Evolutionary conservation across 2,113 vertebrate species (phyloP).

Genomic region (Toxotes chatareus): DNA sequence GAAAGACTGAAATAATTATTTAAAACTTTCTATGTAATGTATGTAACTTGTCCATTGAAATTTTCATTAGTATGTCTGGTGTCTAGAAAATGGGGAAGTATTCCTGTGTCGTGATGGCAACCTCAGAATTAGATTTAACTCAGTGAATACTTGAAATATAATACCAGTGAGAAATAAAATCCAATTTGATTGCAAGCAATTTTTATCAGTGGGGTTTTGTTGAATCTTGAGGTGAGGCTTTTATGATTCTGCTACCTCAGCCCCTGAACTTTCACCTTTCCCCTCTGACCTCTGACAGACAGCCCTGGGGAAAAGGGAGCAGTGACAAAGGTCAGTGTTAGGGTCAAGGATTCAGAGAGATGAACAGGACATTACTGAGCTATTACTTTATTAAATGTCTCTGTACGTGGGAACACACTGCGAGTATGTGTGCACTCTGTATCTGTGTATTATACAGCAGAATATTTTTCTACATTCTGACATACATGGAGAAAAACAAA

Average conservation of each 20-base stretch:
- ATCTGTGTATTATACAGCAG: not conserved
- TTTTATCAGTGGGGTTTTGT: not conserved
- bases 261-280: constrained; percentile 39
- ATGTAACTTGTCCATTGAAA: not conserved
- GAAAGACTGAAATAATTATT: constrained; percentile 14
- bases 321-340: constrained; percentile 33
- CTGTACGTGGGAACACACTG: not conserved
- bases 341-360: constrained; percentile 56
- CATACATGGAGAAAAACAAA: not conserved
- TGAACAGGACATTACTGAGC: constrained; percentile 35
- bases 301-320: constrained; percentile 25
- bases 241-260: constrained; percentile 48
- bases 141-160: not conserved
- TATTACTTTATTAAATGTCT: constrained; percentile 37
- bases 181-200: not conserved
- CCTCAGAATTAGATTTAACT: not conserved
- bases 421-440: not conserved
- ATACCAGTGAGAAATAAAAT: not conserved
- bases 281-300: constrained; percentile 27
- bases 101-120: not conserved
- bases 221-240: not conserved
- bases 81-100: not conserved
- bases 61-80: not conserved
- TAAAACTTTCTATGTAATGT: not conserved
- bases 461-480: not conserved